phyloP scores from a whole-genome alignment of 1,140 invertebrate species.

The Aphaenogaster ashmeadi region DNA sequence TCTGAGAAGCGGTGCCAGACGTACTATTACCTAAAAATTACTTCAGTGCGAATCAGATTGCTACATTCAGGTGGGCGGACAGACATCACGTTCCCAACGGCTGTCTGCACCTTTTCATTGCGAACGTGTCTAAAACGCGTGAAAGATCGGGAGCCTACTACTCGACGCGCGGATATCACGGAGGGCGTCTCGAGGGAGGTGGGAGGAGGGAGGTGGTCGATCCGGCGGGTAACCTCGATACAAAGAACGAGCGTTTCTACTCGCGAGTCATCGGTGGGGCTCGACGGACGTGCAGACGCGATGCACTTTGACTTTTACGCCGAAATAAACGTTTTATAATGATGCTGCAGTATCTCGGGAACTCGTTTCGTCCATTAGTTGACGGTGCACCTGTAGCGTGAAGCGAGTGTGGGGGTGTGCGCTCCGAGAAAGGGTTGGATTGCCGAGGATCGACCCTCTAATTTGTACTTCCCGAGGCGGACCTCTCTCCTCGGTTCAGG shows the following conservation, averaged over 20 bases:
- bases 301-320: conserved; percentile 78
- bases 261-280: conserved; percentile 71
- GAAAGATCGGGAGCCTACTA: conserved; percentile 61
- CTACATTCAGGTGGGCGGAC: conserved; percentile 59
- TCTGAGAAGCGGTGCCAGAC: conserved; percentile 36
- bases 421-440: conserved; percentile 72
- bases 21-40: conserved; percentile 61
- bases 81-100: conserved; percentile 58
- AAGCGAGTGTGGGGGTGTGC: conserved; percentile 61
- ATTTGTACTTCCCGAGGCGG: conserved; percentile 72
- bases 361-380: conserved; percentile 78
- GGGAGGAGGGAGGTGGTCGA: conserved; percentile 30
- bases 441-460: conserved; percentile 68
- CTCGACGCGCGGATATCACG: conserved; percentile 44
- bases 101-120: conserved; percentile 64
- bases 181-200: conserved; percentile 20
- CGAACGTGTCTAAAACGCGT: conserved; percentile 63
- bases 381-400: conserved; percentile 73
- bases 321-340: conserved; percentile 81
- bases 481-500: conserved; percentile 59
- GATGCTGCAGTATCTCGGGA: conserved; percentile 78
- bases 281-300: conserved; percentile 53
- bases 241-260: conserved; percentile 68
- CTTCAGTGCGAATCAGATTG: conserved; percentile 63
- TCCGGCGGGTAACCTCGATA: conserved; percentile 60